Evolutionary conservation across 2,113 vertebrate species (phyloP).

Genomic region (Acanthochromis polyacanthus): DNA sequence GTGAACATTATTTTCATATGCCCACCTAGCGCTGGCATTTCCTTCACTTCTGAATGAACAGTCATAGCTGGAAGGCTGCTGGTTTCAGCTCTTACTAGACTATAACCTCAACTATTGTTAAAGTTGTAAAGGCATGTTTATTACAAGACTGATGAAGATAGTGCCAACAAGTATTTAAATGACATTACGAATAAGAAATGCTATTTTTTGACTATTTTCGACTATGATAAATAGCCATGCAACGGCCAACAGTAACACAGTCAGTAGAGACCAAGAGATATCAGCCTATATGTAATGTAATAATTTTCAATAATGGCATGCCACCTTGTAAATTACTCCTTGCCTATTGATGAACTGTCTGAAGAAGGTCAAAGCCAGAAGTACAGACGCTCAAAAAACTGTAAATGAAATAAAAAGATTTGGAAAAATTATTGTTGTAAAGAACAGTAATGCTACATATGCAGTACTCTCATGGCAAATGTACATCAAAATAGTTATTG

Average conservation of each 20-base stretch:
- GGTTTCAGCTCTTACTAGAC: conserved; percentile 24
- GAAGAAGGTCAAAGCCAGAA: conserved; percentile 3
- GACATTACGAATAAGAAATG: too few species aligned
- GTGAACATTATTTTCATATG: background rate
- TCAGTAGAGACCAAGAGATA: background rate
- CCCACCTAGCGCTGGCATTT: background rate
- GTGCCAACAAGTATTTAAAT: conserved; percentile 32
- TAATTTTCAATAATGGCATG: conserved; percentile 7
- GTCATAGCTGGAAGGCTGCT: conserved; percentile 19
- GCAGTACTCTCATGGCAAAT: conserved; percentile 14
- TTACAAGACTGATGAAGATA: background rate
- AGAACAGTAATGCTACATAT: background rate
- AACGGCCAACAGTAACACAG: too few species aligned
- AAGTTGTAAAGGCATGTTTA: background rate
- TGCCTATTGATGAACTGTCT: background rate
- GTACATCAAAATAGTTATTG: background rate
- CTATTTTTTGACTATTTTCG: too few species aligned
- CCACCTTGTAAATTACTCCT: background rate
- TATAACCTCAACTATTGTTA: background rate
- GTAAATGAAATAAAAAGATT: background rate
- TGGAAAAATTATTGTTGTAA: background rate
- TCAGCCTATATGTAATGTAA: conserved; percentile 5
- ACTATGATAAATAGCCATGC: too few species aligned
- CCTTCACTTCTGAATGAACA: conserved; percentile 14
- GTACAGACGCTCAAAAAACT: conserved; percentile 3